These are phyloP conservation scores for Drosophila bifasciata DNA, from an alignment of 1,140 invertebrate genomes.

Conservation along the genomic window DNA sequence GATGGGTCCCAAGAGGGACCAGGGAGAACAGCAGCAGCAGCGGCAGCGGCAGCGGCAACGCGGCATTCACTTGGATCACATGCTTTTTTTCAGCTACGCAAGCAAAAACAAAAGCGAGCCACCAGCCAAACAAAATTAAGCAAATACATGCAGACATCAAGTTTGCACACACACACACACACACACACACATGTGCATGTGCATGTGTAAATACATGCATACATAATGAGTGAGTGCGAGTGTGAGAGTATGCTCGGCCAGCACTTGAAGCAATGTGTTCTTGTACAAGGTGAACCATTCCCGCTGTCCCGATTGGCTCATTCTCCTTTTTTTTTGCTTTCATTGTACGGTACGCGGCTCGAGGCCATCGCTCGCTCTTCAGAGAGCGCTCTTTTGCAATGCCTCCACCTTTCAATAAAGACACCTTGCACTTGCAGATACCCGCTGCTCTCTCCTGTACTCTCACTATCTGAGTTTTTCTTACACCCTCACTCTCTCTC, in stretches of 20 bases:
- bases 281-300: too few species aligned
- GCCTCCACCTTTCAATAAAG: neutral
- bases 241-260: neutral
- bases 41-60: neutral
- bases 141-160: slow-evolving; percentile 47
- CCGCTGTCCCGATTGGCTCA: too few species aligned
- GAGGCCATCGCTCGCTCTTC: too few species aligned
- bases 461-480: neutral
- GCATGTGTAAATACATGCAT: slow-evolving; percentile 11
- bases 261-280: too few species aligned
- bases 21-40: neutral
- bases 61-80: slow-evolving; percentile 72
- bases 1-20: neutral
- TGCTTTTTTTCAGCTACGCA: slow-evolving; percentile 81
- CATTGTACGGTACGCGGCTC: too few species aligned
- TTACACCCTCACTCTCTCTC: neutral
- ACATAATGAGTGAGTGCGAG: slow-evolving; percentile 35
- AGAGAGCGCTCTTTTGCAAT: neutral
- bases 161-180: slow-evolving; percentile 13
- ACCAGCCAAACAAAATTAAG: slow-evolving; percentile 70
- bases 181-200: slow-evolving; percentile 8
- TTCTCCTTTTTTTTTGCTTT: too few species aligned
- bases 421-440: slow-evolving; percentile 6
- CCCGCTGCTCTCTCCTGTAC: neutral
- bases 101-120: slow-evolving; percentile 78